Conservation (phyloP, 2,888 invertebrate species). For the Hecatera dysodea region DNA sequence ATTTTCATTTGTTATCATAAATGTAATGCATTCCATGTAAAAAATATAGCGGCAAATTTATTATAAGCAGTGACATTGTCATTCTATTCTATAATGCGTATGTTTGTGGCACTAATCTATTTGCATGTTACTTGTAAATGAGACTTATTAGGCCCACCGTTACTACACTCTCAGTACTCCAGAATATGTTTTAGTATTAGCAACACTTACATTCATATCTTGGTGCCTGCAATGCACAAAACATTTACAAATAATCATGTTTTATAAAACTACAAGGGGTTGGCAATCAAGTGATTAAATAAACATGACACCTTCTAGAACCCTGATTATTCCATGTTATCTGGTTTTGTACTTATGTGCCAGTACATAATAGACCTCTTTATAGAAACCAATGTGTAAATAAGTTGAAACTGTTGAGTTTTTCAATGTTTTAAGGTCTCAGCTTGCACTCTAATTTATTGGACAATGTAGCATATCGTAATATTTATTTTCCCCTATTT, state of each 20-base stretch:
- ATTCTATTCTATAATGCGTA: slow-evolving; percentile 15
- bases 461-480: background rate
- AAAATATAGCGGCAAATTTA: slow-evolving; percentile 24
- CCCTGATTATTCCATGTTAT: slow-evolving; percentile 3
- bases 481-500: slow-evolving; percentile 9
- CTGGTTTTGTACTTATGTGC: slow-evolving; percentile 64
- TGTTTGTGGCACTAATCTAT: slow-evolving; percentile 34
- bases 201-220: background rate
- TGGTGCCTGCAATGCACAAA: slow-evolving; percentile 23
- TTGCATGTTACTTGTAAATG: slow-evolving; percentile 52
- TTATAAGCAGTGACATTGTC: slow-evolving; percentile 30
- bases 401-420: background rate
- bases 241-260: slow-evolving; percentile 11
- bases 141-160: slow-evolving; percentile 60
- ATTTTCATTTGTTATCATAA: slow-evolving; percentile 34
- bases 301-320: background rate
- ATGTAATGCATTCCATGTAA: slow-evolving; percentile 62
- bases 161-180: slow-evolving; percentile 4
- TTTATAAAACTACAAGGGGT: slow-evolving; percentile 1
- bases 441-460: slow-evolving; percentile 1
- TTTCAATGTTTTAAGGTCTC: background rate
- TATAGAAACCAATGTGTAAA: slow-evolving; percentile 4
- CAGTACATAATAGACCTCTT: slow-evolving; percentile 27
- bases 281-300: background rate
- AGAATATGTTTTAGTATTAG: slow-evolving; percentile 17